These are phyloP conservation scores for Hippotragus niger DNA, from an alignment of 2,113 vertebrate genomes.

Conservation along the genomic window DNA sequence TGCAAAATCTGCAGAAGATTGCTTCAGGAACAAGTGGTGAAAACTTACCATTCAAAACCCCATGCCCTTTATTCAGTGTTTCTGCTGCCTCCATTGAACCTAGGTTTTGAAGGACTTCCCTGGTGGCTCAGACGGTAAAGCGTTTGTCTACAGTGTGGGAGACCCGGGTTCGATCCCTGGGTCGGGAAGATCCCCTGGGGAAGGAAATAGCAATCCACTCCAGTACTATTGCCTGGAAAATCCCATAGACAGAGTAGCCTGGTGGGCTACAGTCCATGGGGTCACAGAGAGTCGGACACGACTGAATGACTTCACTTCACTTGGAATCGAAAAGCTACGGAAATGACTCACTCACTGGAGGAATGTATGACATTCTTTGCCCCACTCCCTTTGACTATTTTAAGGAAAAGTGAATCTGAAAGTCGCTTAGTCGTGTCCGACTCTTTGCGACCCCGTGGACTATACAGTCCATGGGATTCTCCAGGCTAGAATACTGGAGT, in stretches of 20 bases:
- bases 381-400: not conserved
- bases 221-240: no score
- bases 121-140: no score
- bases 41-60: not conserved
- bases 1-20: not conserved
- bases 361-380: not conserved
- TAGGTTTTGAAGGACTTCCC: not conserved
- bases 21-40: not conserved
- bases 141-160: no score
- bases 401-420: not conserved
- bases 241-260: no score
- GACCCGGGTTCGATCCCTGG: no score
- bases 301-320: no score
- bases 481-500: not conserved
- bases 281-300: no score
- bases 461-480: not conserved
- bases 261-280: no score
- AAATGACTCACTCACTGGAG: not conserved
- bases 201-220: no score
- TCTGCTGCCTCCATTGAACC: not conserved
- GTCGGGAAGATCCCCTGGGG: no score
- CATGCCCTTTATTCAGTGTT: not conserved
- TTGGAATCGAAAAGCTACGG: not conserved
- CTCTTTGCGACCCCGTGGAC: not conserved
- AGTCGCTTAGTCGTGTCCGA: accelerated